These are phyloP conservation scores for Chamaea fasciata DNA, from an alignment of 2,113 vertebrate species.

Conservation along the genomic window DNA sequence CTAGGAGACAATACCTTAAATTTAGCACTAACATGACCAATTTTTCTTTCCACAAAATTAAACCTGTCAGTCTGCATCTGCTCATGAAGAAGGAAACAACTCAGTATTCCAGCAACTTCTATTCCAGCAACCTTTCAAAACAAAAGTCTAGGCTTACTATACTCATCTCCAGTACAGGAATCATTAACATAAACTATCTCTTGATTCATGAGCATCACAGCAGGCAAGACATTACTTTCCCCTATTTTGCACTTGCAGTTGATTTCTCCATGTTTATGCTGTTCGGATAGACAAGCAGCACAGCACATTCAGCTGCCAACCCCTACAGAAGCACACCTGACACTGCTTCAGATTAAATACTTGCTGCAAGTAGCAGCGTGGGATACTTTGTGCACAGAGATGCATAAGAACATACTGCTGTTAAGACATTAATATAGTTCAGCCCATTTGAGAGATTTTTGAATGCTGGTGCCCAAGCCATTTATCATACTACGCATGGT, in stretches of 20 bases:
- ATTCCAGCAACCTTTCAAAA: not conserved
- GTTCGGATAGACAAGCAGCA: fast-evolving
- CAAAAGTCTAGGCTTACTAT: not conserved
- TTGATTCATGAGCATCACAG: slow-evolving; percentile 1
- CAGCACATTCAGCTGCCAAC: not conserved
- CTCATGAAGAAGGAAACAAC: not conserved
- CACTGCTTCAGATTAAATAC: not conserved
- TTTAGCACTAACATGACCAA: not conserved
- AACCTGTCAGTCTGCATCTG: not conserved
- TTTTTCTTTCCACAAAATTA: not conserved
- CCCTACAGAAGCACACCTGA: not conserved
- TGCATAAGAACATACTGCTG: not conserved
- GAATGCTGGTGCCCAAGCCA: not conserved
- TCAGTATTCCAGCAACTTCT: not conserved
- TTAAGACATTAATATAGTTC: not conserved
- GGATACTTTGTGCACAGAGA: not conserved
- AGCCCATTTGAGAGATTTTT: not conserved
- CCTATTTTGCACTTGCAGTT: not conserved
- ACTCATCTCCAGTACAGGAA: not conserved
- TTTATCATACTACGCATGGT: not conserved
- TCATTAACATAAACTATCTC: not conserved
- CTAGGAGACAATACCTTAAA: not conserved
- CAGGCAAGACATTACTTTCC: not conserved
- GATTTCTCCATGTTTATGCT: not conserved
- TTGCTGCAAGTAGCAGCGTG: not conserved